phyloP scores from a whole-genome alignment of 2,113 vertebrate genomes.

The Lynx canadensis region DNA sequence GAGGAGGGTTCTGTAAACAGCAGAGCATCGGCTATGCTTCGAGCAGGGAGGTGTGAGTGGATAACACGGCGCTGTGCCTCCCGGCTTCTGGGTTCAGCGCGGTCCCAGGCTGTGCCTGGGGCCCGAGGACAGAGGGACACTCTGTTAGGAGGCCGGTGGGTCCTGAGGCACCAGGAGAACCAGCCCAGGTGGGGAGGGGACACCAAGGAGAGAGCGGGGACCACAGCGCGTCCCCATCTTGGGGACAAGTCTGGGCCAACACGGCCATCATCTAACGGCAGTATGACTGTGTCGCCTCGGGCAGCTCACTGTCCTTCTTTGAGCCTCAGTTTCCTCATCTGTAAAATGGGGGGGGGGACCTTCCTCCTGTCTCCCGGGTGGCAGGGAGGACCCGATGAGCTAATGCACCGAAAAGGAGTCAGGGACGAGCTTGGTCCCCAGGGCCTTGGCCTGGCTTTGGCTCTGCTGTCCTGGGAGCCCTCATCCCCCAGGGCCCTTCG shows the following conservation, averaged over 20 bases:
- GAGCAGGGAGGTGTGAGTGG: too few species aligned
- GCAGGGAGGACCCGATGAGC: not conserved
- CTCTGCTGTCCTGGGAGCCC: not conserved
- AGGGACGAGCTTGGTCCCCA: rapidly evolving
- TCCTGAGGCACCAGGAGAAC: not conserved
- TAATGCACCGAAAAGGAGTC: rapidly evolving
- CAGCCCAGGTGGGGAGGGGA: not conserved
- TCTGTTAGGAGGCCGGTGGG: rapidly evolving
- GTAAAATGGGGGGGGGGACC: not conserved
- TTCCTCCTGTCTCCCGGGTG: not conserved
- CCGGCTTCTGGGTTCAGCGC: rapidly evolving
- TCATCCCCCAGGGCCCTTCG: not conserved
- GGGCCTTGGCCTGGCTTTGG: not conserved
- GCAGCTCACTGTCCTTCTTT: not conserved
- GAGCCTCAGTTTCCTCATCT: not conserved
- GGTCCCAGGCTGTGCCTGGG: not conserved
- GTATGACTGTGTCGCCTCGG: not conserved
- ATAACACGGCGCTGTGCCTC: rapidly evolving
- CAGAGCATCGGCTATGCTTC: rapidly evolving
- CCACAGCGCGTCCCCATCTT: not conserved
- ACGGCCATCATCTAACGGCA: rapidly evolving
- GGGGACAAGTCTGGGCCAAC: not conserved
- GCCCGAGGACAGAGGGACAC: not conserved
- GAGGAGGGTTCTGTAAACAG: not conserved
- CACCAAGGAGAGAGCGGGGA: not conserved